Percentiles rank a stretch among this genome's conserved stretches.
Conservation (phyloP, 2,888 invertebrate species). For the Dolichopus griseipennis region DNA sequence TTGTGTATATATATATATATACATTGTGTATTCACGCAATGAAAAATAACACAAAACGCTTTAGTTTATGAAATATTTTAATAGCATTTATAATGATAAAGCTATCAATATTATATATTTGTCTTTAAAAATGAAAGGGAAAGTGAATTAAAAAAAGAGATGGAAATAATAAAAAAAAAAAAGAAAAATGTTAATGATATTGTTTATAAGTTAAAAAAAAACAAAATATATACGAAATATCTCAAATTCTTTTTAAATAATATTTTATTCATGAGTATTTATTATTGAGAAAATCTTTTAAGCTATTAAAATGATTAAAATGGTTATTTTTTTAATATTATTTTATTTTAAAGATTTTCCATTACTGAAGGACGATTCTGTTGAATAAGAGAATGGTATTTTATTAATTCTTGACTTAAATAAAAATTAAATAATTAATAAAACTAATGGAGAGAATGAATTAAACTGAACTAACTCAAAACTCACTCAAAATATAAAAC, state of each 20-base stretch:
- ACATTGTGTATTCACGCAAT: too few species aligned
- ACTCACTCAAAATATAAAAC: too few species aligned
- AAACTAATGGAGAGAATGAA: too few species aligned
- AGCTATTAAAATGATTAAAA: slow-evolving; percentile 3
- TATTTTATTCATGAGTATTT: slow-evolving; percentile 1
- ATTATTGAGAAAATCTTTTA: background rate
- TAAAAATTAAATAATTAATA: too few species aligned
- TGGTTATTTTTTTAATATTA: background rate
- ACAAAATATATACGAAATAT: background rate
- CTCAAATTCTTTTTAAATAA: background rate
- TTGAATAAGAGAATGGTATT: too few species aligned
- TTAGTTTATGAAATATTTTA: background rate
- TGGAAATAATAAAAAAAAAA: background rate
- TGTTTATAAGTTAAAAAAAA: background rate
- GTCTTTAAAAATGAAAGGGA: background rate
- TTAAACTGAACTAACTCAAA: too few species aligned
- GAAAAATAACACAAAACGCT: too few species aligned
- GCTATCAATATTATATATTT: background rate
- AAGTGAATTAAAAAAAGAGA: background rate
- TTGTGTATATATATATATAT: too few species aligned
- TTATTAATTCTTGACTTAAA: too few species aligned
- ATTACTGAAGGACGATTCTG: too few species aligned
- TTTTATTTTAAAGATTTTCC: background rate
- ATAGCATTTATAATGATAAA: background rate
- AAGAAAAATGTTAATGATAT: background rate